Conservation (phyloP, 2,113 vertebrate genomes). For the Prolemur simus region DNA sequence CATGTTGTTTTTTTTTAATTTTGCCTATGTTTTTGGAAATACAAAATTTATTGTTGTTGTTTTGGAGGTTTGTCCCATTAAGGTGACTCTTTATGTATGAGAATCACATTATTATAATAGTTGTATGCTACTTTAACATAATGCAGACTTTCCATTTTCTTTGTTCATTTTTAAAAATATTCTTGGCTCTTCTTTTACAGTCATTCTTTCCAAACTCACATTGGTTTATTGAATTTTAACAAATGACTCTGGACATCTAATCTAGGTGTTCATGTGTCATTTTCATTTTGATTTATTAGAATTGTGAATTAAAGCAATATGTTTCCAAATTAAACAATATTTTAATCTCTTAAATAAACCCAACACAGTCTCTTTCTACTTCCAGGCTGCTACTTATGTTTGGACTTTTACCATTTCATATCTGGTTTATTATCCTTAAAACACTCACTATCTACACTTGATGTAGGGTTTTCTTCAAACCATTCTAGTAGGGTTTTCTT, state of each 20-base stretch:
- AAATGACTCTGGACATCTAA: background rate
- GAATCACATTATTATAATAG: background rate
- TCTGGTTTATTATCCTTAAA: background rate
- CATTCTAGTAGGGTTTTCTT: background rate
- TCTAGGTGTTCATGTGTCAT: background rate
- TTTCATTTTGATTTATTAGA: background rate
- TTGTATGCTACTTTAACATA: background rate
- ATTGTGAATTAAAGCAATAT: background rate
- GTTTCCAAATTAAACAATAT: background rate
- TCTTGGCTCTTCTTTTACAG: background rate
- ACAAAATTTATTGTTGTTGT: background rate
- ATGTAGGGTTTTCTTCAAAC: background rate
- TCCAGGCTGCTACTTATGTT: background rate
- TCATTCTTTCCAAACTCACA: constrained; percentile 32
- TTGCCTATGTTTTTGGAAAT: background rate
- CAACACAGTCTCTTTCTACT: background rate
- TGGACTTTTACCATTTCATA: background rate
- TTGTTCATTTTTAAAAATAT: background rate
- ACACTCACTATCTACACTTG: background rate
- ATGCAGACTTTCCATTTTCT: background rate
- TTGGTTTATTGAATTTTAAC: background rate
- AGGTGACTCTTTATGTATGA: background rate
- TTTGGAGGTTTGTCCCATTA: background rate
- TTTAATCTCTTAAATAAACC: background rate
- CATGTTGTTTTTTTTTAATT: background rate